These are phyloP conservation scores for Ceratina japonica DNA, from an alignment of 1,140 invertebrate genomes.

Conservation along the genomic window DNA sequence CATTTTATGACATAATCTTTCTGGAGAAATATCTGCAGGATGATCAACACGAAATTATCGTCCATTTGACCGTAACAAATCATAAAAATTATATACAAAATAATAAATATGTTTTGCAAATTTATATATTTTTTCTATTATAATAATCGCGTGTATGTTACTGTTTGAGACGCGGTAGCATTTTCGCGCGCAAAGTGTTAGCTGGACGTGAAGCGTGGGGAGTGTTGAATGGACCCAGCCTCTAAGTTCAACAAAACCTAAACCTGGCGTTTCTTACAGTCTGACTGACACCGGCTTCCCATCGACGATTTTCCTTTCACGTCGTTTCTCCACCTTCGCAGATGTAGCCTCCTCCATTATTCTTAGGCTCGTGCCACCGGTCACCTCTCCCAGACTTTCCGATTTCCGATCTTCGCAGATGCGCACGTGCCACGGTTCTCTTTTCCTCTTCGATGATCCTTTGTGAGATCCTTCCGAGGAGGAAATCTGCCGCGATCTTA, in stretches of 20 bases:
- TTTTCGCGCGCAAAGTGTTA: not conserved
- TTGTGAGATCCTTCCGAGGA: slow-evolving; percentile 26
- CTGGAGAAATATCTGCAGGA: too few relatives aligned
- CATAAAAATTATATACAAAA: too few relatives aligned
- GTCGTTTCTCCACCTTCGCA: slow-evolving; percentile 31
- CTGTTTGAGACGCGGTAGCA: too few relatives aligned
- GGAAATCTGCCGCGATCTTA: slow-evolving; percentile 48
- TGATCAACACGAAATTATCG: too few relatives aligned
- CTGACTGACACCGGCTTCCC: not conserved
- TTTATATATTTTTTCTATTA: too few relatives aligned
- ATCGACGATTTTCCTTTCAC: not conserved
- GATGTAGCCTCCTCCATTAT: slow-evolving; percentile 45
- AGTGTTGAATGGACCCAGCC: too few relatives aligned
- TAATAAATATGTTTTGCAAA: too few relatives aligned
- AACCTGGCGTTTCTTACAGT: slow-evolving; percentile 13
- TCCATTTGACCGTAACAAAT: too few relatives aligned
- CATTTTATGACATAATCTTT: too few relatives aligned
- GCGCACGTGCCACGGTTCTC: slow-evolving; percentile 44
- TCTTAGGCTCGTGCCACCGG: slow-evolving; percentile 42
- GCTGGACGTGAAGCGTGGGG: not conserved
- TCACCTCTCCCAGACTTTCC: slow-evolving; percentile 11
- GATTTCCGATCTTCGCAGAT: slow-evolving; percentile 59
- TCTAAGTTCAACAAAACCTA: not conserved
- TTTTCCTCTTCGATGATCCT: slow-evolving; percentile 37
- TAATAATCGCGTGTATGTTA: too few relatives aligned